Conservation (phyloP, 2,888 invertebrate genomes). For the Brenthis ino region DNA sequence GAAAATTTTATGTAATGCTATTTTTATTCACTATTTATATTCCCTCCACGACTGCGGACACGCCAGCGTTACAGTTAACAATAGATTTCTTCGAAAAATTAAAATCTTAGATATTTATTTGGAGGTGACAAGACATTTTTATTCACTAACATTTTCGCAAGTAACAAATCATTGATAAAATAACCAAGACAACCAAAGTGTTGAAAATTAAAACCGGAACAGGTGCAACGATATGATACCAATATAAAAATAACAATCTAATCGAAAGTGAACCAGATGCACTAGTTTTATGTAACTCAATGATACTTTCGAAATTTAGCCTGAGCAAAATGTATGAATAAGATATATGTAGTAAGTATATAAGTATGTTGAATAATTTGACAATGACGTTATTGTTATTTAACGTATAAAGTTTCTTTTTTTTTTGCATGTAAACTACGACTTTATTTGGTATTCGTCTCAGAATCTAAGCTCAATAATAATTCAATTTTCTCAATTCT, state of each 20-base stretch:
- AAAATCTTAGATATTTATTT: too few relatives aligned
- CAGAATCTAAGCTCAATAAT: too few relatives aligned
- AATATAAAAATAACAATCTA: conserved; percentile 23
- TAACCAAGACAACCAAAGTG: background rate
- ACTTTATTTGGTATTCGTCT: too few relatives aligned
- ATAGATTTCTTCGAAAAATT: too few relatives aligned
- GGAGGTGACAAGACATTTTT: too few relatives aligned
- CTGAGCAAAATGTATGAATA: background rate
- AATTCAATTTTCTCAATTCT: too few relatives aligned
- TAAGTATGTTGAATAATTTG: background rate
- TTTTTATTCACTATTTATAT: too few relatives aligned
- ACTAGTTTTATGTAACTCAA: conserved; percentile 30
- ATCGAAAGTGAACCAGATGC: conserved; percentile 30
- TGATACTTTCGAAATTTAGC: conserved; percentile 25
- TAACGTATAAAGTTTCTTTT: too few relatives aligned
- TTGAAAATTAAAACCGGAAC: background rate
- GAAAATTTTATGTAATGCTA: too few relatives aligned
- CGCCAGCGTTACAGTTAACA: too few relatives aligned
- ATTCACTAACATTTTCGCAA: background rate
- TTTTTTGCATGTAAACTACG: too few relatives aligned
- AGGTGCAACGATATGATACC: conserved; percentile 18
- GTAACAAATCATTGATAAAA: background rate
- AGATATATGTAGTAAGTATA: background rate
- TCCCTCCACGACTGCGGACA: too few relatives aligned
- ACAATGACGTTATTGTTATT: background rate